These are phyloP conservation scores for Andrena dorsata DNA, from an alignment of 2,888 invertebrate genomes.

Conservation along the genomic window DNA sequence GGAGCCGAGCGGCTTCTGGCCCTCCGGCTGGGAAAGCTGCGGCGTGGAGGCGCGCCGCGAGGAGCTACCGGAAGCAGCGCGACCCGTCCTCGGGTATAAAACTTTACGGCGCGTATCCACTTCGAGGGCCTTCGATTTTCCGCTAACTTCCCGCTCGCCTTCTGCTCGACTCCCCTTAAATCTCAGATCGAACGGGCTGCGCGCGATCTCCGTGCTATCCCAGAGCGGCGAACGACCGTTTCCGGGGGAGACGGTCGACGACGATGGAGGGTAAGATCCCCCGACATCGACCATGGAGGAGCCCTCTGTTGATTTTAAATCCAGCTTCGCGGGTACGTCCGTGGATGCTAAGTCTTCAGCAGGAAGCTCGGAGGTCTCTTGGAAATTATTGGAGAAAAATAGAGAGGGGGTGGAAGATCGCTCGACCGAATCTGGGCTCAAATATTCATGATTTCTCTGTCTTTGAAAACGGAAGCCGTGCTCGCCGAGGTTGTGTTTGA, in stretches of 20 bases:
- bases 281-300: neutral
- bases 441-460: constrained; percentile 5
- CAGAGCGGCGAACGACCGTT: neutral
- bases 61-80: constrained; percentile 10
- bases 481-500: neutral
- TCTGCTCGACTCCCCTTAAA: constrained; percentile 19
- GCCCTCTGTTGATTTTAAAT: neutral
- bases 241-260: neutral
- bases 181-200: constrained; percentile 1
- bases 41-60: constrained; percentile 21
- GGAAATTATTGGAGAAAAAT: neutral
- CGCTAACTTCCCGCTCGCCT: constrained; percentile 21
- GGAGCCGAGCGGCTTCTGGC: neutral
- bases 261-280: neutral
- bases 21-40: neutral
- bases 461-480: neutral
- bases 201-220: neutral
- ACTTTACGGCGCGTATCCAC: constrained; percentile 46
- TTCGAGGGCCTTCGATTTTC: constrained; percentile 22
- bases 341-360: neutral
- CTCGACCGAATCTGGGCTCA: neutral
- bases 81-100: constrained; percentile 30
- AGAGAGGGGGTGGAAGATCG: neutral
- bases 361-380: neutral
- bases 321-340: neutral